Evolutionary conservation across 2,113 vertebrate genomes (phyloP).

Genomic region (Salvator merianae): DNA sequence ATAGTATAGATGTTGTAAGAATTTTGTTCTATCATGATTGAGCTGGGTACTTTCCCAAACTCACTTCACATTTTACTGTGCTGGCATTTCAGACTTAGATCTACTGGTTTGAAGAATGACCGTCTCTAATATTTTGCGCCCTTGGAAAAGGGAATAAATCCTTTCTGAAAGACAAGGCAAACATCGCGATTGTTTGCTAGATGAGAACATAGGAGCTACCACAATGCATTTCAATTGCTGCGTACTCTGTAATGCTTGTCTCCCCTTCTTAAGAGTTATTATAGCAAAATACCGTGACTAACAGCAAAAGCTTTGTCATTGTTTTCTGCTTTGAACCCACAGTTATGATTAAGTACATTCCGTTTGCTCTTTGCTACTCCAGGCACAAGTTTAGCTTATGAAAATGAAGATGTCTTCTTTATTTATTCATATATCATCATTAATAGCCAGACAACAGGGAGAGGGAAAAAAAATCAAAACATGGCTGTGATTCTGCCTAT

Average conservation of each 20-base stretch:
- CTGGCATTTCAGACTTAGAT: neutral
- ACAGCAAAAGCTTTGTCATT: slow-evolving; percentile 64
- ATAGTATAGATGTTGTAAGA: neutral
- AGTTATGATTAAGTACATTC: slow-evolving; percentile 68
- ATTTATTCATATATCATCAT: slow-evolving; percentile 72
- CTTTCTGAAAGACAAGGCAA: slow-evolving; percentile 21
- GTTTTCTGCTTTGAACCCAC: slow-evolving; percentile 55
- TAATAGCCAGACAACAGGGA: slow-evolving; percentile 68
- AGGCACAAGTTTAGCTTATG: slow-evolving; percentile 68
- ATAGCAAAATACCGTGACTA: slow-evolving; percentile 62
- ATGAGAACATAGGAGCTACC: neutral
- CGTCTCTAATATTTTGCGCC: neutral
- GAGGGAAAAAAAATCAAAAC: slow-evolving; percentile 23
- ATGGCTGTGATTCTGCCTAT: slow-evolving; percentile 48
- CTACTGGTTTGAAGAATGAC: slow-evolving; percentile 10
- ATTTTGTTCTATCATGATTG: neutral
- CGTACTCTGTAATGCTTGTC: slow-evolving; percentile 1
- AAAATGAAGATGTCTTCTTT: slow-evolving; percentile 76
- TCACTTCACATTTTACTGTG: neutral
- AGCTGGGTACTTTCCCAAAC: neutral
- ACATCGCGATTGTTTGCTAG: slow-evolving; percentile 22
- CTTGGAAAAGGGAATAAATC: neutral
- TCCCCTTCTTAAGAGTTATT: slow-evolving; percentile 55
- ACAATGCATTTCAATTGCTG: slow-evolving; percentile 29
- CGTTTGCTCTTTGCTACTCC: slow-evolving; percentile 56